phyloP scores from a whole-genome alignment of 2,797 vertebrate species.

The Salarias fasciatus region DNA sequence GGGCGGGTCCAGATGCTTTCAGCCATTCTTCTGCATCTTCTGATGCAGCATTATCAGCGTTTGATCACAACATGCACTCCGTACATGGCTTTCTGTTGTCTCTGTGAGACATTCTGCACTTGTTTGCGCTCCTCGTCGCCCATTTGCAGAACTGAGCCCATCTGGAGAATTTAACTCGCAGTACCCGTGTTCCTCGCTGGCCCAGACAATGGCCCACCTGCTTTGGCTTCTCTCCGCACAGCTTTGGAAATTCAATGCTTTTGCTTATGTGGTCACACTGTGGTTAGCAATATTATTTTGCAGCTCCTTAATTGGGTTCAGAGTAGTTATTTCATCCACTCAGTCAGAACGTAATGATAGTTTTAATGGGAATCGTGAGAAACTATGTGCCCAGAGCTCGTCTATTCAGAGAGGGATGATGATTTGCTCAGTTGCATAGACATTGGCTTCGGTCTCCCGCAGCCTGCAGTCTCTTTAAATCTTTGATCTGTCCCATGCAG shows the following conservation, averaged over 20 bases:
- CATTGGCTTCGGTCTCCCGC: conserved; percentile 39
- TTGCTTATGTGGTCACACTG: conserved; percentile 41
- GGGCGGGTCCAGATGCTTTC: not conserved
- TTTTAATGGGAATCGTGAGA: conserved; percentile 57
- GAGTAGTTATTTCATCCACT: conserved; percentile 55
- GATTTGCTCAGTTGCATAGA: conserved; percentile 42
- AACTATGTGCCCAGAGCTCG: conserved; percentile 31
- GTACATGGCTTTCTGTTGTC: conserved; percentile 8
- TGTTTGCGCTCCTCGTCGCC: conserved; percentile 36
- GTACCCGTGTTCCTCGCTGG: conserved; percentile 38
- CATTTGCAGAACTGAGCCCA: conserved; percentile 51
- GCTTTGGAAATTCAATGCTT: conserved; percentile 14
- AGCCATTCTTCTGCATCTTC: not conserved
- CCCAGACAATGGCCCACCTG: conserved; percentile 54
- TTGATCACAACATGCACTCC: conserved; percentile 18
- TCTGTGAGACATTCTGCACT: conserved; percentile 22
- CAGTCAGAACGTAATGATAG: conserved; percentile 54
- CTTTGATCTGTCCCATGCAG: conserved; percentile 33
- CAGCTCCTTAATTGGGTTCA: conserved; percentile 49
- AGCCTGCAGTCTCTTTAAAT: conserved; percentile 39
- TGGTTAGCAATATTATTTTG: conserved; percentile 55
- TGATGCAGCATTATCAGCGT: conserved; percentile 23
- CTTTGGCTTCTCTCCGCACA: conserved; percentile 35
- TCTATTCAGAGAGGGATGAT: conserved; percentile 45
- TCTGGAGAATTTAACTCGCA: conserved; percentile 57